Evolutionary conservation across 2,888 invertebrate genomes (phyloP), one percentile per base, ranked within the genome.

Genomic region (Pomacea canaliculata): DNA sequence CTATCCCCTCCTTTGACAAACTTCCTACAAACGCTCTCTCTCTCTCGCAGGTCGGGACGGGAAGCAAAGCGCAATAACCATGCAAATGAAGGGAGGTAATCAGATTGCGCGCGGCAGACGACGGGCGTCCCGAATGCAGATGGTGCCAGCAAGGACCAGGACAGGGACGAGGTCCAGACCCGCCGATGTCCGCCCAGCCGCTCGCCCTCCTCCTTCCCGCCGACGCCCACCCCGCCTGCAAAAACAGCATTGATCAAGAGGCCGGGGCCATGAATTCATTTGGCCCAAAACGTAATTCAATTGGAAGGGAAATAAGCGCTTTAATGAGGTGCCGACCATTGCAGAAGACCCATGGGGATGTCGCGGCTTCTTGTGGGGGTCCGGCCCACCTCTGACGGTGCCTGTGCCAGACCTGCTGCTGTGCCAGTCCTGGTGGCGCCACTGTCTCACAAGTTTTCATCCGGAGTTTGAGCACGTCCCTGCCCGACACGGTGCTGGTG

Each of bases 71-170:
- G 74, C 69, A 69, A 74, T 74, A 74, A 74, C 69, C 59, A 74
- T 74, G 74, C 74, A 74, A 74, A 74, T 74, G 62, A 74, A 74
- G 74, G 74, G 74, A 74, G 74, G 69, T 74, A 74, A 74, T 74
- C 74, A 62, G 62, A 74, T 74, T 74, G 69, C 68, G 49, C 69
- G 60, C 62, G 60, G 62, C 69, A 59, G 68, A 69, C 74, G 48
- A 56, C 69, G 27, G 69, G 67, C 74, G 74, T 74, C 74, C 74
- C 74, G 69, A 74, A 74, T 74, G 74, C 69, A 74, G 74, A 74
- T 74, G 62, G 23, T 59, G 69, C 74, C 68, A 60, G 68, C 68
- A 62, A 37, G 68, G 68, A 27, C 68, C 12, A 56, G 16, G 51
- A 56, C 51, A 56, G 1, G 51, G 51, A 56, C 51, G 51, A 56